phyloP scores from a whole-genome alignment of 64 coral and sea anemone species.

The Montipora capricornis region DNA sequence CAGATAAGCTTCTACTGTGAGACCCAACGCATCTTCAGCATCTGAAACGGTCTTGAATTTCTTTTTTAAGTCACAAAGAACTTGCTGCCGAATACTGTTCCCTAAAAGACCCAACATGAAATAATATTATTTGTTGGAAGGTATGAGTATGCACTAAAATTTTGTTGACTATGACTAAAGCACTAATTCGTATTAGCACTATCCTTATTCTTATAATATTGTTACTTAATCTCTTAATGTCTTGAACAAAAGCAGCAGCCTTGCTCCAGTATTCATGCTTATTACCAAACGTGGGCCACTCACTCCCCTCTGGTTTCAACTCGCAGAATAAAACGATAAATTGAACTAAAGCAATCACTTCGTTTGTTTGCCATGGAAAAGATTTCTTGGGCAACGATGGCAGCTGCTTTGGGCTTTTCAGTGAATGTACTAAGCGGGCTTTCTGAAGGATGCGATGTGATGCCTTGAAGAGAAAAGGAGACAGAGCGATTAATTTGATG shows the following conservation, averaged over 20 bases:
- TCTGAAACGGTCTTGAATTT: conserved; percentile 20
- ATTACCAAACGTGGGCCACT: conserved; percentile 28
- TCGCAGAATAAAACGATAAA: conserved; percentile 14
- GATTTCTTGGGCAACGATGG: neutral
- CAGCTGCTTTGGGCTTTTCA: neutral
- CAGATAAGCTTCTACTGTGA: neutral
- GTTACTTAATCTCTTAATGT: neutral
- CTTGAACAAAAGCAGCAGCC: conserved; percentile 25
- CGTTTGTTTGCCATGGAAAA: neutral
- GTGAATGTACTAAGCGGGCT: neutral
- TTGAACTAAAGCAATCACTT: neutral
- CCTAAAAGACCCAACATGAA: neutral
- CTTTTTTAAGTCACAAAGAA: conserved; percentile 37
- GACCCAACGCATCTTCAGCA: conserved; percentile 22
- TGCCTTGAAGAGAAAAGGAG: neutral
- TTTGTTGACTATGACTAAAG: neutral
- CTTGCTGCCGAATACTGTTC: conserved; percentile 33
- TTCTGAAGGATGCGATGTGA: neutral
- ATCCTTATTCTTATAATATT: no score
- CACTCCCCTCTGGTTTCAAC: conserved; percentile 21
- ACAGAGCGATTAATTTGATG: no score
- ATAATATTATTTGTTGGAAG: neutral
- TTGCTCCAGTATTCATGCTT: neutral
- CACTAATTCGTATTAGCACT: no score
- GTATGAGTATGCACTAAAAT: neutral